Base-by-base conservation (phyloP, 2,888 invertebrate genomes). In the Boloria euphrosyne region DNA sequence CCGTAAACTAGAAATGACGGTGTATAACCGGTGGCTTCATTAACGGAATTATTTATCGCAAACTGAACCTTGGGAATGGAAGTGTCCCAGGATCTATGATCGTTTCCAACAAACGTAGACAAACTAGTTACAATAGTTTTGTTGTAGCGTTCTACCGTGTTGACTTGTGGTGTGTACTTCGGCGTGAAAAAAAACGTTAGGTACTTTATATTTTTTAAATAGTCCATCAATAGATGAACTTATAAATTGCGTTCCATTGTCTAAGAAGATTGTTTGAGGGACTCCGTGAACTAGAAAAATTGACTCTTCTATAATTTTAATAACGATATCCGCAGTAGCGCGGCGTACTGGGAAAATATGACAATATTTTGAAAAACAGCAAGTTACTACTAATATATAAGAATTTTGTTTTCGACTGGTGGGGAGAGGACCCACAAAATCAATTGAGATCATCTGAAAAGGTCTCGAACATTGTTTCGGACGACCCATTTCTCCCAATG, bases 231-330 rank as follows among this genome's bases (percentile, higher is more conserved):
- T 54, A 6, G 16, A 38, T 13, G 17, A 62, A 16, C 72, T 70
- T 38, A 59, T 64, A 53, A 73, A 73, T 49, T 74, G 70, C 51
- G 62, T 51, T 17, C 68, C 53, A 50, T 66, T 59, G 62, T 65
- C 46, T 17, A 64, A 61, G 17, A 76, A 50, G 0, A 79, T 62
- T 0, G 75, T 76, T 14, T 71, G 68, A 0, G 76, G 74, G 6
- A 78, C 57, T 2, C 77, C 80, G 44, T 78, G 78, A 0, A 77
- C 62, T 0, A 78, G 31, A 43, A 79, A 76, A 4, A 79, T 71
- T 0, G 52, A 13, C 4, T 78, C 67, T 54, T 77, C 76, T 1
- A 73, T n/a, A 17, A 61, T 61, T 43, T 64, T 67, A 2, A 18
- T 10, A 1, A 74, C 58, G 7, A 22, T 22, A 22, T 22, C 22